These are phyloP conservation scores for Sminthurinus signatus DNA, from an alignment of 1,140 invertebrate species.

Conservation along the genomic window DNA sequence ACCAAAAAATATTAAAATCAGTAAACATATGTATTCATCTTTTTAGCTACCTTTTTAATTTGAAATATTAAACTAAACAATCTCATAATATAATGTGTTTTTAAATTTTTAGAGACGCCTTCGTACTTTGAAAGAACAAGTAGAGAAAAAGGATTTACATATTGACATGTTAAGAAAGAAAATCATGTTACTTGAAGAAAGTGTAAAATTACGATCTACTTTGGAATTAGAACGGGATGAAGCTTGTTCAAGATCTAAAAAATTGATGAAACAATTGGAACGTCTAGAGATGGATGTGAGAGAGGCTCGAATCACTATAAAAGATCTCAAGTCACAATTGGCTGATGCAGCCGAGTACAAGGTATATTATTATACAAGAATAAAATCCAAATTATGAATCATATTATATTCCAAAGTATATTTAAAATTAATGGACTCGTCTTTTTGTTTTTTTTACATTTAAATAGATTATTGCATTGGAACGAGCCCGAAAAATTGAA, in stretches of 20 bases:
- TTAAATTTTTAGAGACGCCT: no score
- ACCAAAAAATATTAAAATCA: no score
- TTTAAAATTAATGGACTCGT: neutral
- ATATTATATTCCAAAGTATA: neutral
- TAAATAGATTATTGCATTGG: slow-evolving; percentile 65
- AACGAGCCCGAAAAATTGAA: slow-evolving; percentile 72
- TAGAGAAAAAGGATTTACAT: slow-evolving; percentile 84
- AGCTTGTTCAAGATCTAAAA: slow-evolving; percentile 55
- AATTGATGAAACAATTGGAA: slow-evolving; percentile 68
- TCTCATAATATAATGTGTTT: no score
- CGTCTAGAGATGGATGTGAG: slow-evolving; percentile 62
- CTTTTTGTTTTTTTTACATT: no score
- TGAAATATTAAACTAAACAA: no score
- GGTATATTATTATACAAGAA: slow-evolving; percentile 50
- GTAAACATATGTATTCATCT: no score
- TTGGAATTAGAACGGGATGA: slow-evolving; percentile 40
- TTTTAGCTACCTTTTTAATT: no score
- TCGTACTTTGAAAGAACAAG: slow-evolving; percentile 72
- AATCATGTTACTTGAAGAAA: slow-evolving; percentile 66
- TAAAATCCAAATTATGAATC: no score
- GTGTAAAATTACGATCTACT: slow-evolving; percentile 44
- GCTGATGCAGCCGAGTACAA: slow-evolving; percentile 76
- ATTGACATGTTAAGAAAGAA: slow-evolving; percentile 81
- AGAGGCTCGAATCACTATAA: slow-evolving; percentile 62
- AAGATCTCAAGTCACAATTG: slow-evolving; percentile 68